phyloP scores from a whole-genome alignment of 1,140 invertebrate species.

The Triops longicaudatus region DNA sequence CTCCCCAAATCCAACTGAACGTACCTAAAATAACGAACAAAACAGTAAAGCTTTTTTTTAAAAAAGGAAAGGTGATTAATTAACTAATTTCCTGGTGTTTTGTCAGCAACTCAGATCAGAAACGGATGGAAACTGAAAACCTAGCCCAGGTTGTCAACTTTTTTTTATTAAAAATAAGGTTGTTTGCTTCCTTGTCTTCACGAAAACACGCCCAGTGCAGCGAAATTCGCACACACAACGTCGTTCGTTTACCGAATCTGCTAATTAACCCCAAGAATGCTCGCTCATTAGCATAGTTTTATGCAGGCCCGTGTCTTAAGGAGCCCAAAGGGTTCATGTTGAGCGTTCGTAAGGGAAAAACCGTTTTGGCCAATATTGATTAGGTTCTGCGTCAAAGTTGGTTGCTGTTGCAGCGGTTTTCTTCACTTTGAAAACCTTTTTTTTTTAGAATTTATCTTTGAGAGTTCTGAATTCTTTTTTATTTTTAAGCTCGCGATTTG shows the following conservation, averaged over 20 bases:
- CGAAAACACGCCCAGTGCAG: too few relatives aligned
- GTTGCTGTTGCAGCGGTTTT: not conserved
- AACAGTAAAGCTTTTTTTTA: not conserved
- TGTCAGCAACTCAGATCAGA: not conserved
- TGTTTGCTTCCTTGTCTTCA: too few relatives aligned
- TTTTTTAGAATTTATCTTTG: too few relatives aligned
- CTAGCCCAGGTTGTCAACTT: not conserved
- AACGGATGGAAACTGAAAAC: not conserved
- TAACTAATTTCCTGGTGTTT: not conserved
- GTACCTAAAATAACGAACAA: too few relatives aligned
- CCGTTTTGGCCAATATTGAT: not conserved
- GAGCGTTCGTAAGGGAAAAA: not conserved
- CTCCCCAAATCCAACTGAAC: too few relatives aligned
- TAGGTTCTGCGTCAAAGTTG: not conserved
- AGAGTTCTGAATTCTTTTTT: too few relatives aligned
- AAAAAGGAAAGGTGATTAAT: not conserved
- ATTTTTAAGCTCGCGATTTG: too few relatives aligned
- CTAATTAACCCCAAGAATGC: too few relatives aligned
- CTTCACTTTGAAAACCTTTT: not conserved
- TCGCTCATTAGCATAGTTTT: not conserved
- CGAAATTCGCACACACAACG: too few relatives aligned
- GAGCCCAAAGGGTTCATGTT: too few relatives aligned
- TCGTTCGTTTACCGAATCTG: too few relatives aligned
- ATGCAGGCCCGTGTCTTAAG: too few relatives aligned
- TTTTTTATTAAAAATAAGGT: not conserved